Base-by-base conservation (phyloP, 2,888 invertebrate species). In the Amblyjoppa fuscipennis region DNA sequence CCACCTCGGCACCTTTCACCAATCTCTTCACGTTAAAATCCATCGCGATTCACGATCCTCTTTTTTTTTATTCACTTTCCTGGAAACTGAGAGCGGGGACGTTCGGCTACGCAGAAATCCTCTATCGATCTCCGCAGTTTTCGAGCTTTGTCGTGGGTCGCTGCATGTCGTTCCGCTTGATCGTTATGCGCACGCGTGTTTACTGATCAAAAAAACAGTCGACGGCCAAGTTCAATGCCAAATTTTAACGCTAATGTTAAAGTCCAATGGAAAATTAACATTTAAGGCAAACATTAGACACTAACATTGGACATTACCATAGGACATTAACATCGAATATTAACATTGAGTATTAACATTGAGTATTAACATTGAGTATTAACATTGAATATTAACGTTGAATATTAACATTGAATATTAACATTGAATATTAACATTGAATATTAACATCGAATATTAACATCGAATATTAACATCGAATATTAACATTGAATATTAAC, bases 11-110 rank as follows among this genome's bases (percentile, higher is more conserved):
- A 92, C 97, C 98, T 92, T 97, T 97, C 0, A 98, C 97, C 83
- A 98, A 95, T 94, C 98, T 98, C 94, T 98, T 98, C 87, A 98
- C 95, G 94, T 97, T 97, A 93, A 97, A 97, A 94, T 97, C 97
- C 96, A 97, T 96, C 92, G 94, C 90, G 75, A 69, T 70, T 6
- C 53, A 31, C 75, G 53, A 76, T 73, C 34, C 4, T 45, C 45
- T 16, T 38, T 13, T 75, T 59, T 59, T 16, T 51, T 59, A 34
- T 61, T 61, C 45, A 28, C 79, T 73, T 64, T 77, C 82, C 80
- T 20, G 80, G 76, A 85, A 83, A 61, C 73, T 49, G 61, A 73
- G 64, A 73, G 66, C 61, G 68, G 80, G 68, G 80, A 31, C 45
- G 53, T 69, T 80, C 45, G 61, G 34, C 73, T 68, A 34, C 61